These are phyloP conservation scores for Oreotrochilus melanogaster DNA, from an alignment of 2,113 vertebrate genomes.

Conservation along the genomic window DNA sequence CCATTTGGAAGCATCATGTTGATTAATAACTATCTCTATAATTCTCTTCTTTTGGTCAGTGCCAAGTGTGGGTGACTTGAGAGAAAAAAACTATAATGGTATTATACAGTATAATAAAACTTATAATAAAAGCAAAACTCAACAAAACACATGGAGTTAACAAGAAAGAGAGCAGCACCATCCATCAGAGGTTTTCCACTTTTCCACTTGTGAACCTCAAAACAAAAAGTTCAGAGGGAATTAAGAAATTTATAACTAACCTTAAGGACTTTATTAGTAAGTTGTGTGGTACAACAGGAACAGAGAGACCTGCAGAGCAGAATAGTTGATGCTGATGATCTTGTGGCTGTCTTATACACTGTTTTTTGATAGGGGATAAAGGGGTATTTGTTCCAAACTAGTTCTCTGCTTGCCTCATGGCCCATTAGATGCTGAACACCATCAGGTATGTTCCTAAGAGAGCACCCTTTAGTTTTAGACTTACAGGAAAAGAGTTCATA, in stretches of 20 bases:
- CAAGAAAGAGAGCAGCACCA: not conserved
- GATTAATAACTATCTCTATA: not conserved
- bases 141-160: not conserved
- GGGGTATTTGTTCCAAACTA: not conserved
- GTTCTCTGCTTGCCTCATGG: not conserved
- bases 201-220: not conserved
- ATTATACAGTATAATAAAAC: not conserved
- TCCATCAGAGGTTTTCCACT: not conserved
- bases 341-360: fast-evolving
- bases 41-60: not conserved
- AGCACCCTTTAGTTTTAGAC: not conserved
- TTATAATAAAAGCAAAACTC: not conserved
- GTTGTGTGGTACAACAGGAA: not conserved
- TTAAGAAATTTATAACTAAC: not conserved
- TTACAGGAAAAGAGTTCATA: not conserved
- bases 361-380: not conserved
- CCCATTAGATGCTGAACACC: not conserved
- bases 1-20: not conserved
- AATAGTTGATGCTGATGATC: not conserved
- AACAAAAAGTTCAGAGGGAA: not conserved
- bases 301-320: not conserved
- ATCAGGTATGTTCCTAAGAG: not conserved
- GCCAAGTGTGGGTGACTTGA: not conserved
- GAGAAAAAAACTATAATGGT: not conserved
- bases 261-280: not conserved